phyloP scores from a whole-genome alignment of 2,113 vertebrate genomes.

The Lates calcarifer region DNA sequence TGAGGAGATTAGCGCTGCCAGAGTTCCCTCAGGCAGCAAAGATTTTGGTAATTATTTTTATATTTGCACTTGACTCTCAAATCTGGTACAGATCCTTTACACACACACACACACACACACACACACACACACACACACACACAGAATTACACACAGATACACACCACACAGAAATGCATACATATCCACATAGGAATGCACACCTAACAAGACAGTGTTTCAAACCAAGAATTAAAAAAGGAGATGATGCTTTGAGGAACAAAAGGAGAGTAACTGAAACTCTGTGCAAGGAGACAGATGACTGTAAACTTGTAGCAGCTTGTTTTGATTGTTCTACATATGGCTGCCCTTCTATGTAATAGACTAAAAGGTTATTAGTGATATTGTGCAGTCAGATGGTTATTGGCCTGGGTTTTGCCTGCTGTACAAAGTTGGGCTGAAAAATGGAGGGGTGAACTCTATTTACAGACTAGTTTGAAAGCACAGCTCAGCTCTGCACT shows the following conservation, averaged over 20 bases:
- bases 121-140: not conserved
- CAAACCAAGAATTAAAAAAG: constrained; percentile 3
- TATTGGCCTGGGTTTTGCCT: constrained; percentile 22
- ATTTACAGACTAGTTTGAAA: constrained; percentile 56
- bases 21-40: constrained; percentile 54
- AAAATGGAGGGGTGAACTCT: constrained; percentile 36
- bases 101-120: constrained; percentile 19
- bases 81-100: constrained; percentile 29
- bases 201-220: not conserved
- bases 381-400: constrained; percentile 1
- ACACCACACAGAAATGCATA: not conserved
- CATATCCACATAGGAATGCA: not conserved
- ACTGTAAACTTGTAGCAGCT: not conserved
- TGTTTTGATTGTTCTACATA: not conserved
- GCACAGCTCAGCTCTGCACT: constrained; percentile 16
- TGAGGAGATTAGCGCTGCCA: constrained; percentile 66
- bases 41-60: constrained; percentile 75
- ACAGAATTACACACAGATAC: too few relatives aligned
- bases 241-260: not conserved
- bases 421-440: constrained; percentile 21
- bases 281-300: not conserved
- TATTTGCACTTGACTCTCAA: constrained; percentile 67
- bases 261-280: not conserved
- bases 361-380: not conserved
- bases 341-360: not conserved